Evolutionary conservation across 2,113 vertebrate species (phyloP), one percentile per base, ranked within the genome.

Genomic region (Oryzias celebensis): DNA sequence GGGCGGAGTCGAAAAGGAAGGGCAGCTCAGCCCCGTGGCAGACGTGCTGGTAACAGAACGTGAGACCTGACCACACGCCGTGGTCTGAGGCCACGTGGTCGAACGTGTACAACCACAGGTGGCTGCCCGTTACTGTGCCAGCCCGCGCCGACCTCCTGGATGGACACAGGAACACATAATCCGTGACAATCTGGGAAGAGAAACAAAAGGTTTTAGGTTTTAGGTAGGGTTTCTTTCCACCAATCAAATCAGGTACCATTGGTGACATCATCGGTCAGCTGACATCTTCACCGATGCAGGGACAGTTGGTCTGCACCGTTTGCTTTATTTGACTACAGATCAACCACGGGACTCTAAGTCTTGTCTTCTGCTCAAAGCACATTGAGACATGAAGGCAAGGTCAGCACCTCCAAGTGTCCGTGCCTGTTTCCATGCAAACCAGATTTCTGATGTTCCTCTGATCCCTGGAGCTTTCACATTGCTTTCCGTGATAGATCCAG

Each of bases 21-120:
- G 92, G 92, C 61, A 92, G 72, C 78, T 93, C 91, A 0, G 91
- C 90, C 2, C 91, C 90, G 0, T 93, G 92, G 62, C 92, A 93
- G 55, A 66, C 85, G 0, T 86, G 91, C 23, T 77, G 52, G 60
- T 88, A 91, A 80, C 92, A 93, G 84, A 89, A 90, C 0, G 73
- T 71, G 20, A 89, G 65, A 10, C 87, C 87, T 0, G 79, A 86
- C 91, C 91, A 93, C 51, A 92, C 67, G 2, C 64, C 71, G 18
- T 20, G 52, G 72, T 92, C 92, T 0, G 87, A 87, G 0, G 68
- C 64, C 49, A 87, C 78, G 3, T 92, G 91, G 80, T 92, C 91
- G 1, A 93, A 93, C 14, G 90, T 84, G 20, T 92, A 93, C 87
- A 88, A 76, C 92, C 91, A 93, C 36, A 73, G 52, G 0, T 47